A percentile compares a stretch with the other conserved stretches of the same genome.
These are phyloP conservation scores for Bembecia ichneumoniformis DNA, from an alignment of 2,888 invertebrate species.

Conservation along the genomic window DNA sequence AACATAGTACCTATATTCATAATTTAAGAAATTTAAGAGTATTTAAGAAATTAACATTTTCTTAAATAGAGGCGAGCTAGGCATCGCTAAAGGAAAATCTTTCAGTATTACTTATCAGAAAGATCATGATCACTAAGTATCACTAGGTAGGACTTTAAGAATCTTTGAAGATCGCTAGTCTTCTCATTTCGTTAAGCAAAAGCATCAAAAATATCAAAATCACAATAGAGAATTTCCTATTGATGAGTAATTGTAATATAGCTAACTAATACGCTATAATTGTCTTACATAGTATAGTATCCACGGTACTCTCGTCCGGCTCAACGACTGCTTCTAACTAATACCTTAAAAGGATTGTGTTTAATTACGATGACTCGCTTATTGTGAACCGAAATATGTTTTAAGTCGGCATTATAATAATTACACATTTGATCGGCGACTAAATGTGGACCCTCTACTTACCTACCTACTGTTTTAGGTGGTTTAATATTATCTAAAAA, in stretches of 20 bases:
- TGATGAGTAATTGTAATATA: constrained; percentile 17
- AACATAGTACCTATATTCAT: too few species aligned
- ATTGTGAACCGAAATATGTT: constrained; percentile 41
- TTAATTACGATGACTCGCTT: constrained; percentile 61
- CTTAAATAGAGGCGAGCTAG: too few species aligned
- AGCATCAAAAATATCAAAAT: too few species aligned
- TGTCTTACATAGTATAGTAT: constrained; percentile 28
- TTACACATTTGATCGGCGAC: constrained; percentile 42
- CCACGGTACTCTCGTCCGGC: constrained; percentile 9
- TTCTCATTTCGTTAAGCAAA: too few species aligned
- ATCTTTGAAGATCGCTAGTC: too few species aligned
- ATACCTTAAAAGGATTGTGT: constrained; percentile 50
- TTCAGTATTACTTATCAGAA: too few species aligned
- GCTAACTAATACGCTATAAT: constrained; percentile 31
- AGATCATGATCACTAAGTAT: too few species aligned
- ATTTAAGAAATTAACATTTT: too few species aligned
- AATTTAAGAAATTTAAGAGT: too few species aligned
- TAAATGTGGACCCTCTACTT: constrained; percentile 13
- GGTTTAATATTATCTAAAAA: background rate
- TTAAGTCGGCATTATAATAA: constrained; percentile 57
- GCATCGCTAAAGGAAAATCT: too few species aligned
- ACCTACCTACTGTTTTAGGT: constrained; percentile 8
- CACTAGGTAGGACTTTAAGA: too few species aligned
- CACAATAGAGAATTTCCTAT: background rate
- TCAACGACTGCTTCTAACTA: constrained; percentile 30